phyloP scores from a whole-genome alignment of 2,113 vertebrate genomes.

The Mesitornis unicolor region DNA sequence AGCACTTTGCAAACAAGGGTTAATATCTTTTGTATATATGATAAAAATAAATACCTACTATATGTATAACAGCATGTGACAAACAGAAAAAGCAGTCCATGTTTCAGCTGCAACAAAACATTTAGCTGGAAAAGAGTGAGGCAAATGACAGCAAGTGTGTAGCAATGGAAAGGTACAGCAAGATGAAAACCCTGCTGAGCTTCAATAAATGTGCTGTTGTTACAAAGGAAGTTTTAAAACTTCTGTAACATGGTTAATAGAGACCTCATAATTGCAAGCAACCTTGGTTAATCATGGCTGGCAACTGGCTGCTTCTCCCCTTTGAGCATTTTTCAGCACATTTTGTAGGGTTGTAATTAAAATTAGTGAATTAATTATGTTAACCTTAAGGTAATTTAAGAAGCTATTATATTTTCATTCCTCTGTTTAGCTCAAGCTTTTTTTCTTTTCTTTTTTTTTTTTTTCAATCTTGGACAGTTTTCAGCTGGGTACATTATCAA shows the following conservation, averaged over 20 bases:
- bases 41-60: neutral
- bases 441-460: neutral
- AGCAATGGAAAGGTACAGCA: neutral
- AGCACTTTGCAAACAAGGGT: neutral
- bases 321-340: constrained; percentile 5
- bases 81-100: neutral
- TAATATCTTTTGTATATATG: neutral
- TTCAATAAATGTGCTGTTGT: neutral
- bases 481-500: neutral
- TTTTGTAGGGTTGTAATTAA: constrained; percentile 29
- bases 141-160: neutral
- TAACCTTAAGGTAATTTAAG: constrained; percentile 42
- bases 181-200: neutral
- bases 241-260: neutral
- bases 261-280: constrained; percentile 34
- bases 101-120: neutral
- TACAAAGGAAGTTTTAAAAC: neutral
- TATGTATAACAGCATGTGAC: neutral
- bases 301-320: neutral
- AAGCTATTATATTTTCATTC: constrained; percentile 27
- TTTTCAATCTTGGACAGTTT: neutral
- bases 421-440: neutral
- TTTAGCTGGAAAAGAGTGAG: neutral
- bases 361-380: constrained; percentile 56
- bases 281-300: neutral